A percentile compares a stretch with the other conserved stretches of the same genome.
Conservation (phyloP, 2,797 vertebrate genomes). For the Discoglossus pictus region DNA sequence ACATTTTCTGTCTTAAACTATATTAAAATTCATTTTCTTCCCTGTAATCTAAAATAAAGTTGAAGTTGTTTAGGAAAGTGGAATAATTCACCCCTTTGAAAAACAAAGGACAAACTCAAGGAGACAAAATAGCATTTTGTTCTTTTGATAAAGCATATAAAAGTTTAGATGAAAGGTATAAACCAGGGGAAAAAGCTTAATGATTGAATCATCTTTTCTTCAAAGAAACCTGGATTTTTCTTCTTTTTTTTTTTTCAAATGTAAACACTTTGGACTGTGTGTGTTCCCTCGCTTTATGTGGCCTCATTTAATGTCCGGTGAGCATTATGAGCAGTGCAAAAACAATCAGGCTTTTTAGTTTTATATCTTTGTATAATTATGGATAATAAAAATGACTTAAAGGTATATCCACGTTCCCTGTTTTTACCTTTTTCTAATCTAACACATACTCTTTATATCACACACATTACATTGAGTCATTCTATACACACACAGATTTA, state of each 20-base stretch:
- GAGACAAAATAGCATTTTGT: slow-evolving; percentile 49
- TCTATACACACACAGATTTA: no score
- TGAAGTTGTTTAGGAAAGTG: slow-evolving; percentile 51
- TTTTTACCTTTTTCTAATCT: no score
- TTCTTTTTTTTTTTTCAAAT: slow-evolving; percentile 27
- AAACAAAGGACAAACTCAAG: slow-evolving; percentile 51
- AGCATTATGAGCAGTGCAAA: not conserved
- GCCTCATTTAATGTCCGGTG: slow-evolving; percentile 1
- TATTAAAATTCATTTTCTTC: slow-evolving; percentile 51
- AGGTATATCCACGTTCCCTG: no score
- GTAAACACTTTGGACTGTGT: slow-evolving; percentile 34
- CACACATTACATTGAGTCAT: no score
- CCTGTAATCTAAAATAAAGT: slow-evolving; percentile 49
- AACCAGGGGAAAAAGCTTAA: slow-evolving; percentile 43
- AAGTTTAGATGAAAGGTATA: slow-evolving; percentile 49
- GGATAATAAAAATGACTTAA: no score
- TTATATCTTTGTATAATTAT: no score
- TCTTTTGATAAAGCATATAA: slow-evolving; percentile 48
- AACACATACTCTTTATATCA: no score
- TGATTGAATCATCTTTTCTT: slow-evolving; percentile 42
- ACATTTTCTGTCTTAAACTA: slow-evolving; percentile 39
- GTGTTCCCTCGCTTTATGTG: not conserved
- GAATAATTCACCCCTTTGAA: slow-evolving; percentile 50
- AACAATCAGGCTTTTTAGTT: no score
- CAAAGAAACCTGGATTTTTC: slow-evolving; percentile 31